Evolutionary conservation across 2,888 invertebrate genomes (phyloP).

Genomic region (Rosalia funebris): DNA sequence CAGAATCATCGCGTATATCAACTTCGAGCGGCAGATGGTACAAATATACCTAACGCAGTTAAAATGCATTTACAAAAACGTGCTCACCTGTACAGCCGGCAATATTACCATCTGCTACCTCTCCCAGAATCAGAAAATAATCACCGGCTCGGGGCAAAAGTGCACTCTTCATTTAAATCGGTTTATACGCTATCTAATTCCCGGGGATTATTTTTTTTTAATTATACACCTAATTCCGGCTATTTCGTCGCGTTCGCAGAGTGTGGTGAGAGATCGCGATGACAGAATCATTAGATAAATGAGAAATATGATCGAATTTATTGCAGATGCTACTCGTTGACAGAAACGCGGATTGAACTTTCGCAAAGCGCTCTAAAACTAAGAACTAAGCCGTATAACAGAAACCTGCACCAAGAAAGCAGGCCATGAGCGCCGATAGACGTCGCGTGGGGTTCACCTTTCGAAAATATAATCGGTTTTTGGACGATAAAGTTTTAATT

Average conservation of each 20-base stretch:
- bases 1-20: too few relatives aligned
- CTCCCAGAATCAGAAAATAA: background rate
- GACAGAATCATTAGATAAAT: background rate
- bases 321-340: constrained; percentile 19
- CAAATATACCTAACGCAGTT: background rate
- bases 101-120: constrained; percentile 6
- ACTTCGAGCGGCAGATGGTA: constrained; percentile 3
- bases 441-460: background rate
- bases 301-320: constrained; percentile 6
- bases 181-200: background rate
- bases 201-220: background rate
- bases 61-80: background rate
- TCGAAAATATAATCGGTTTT: background rate
- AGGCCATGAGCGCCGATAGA: constrained; percentile 8
- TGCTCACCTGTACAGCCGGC: constrained; percentile 19
- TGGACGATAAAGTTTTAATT: too few relatives aligned
- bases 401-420: constrained; percentile 17
- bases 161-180: background rate
- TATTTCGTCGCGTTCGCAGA: background rate
- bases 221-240: background rate
- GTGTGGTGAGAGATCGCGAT: background rate
- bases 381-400: constrained; percentile 20
- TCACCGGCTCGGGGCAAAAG: background rate
- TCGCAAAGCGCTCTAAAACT: constrained; percentile 25
- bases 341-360: constrained; percentile 25